A percentile compares a stretch with the other conserved stretches of the same genome.
Evolutionary conservation across 1,140 invertebrate genomes (phyloP).

Genomic region (Sitophilus oryzae): DNA sequence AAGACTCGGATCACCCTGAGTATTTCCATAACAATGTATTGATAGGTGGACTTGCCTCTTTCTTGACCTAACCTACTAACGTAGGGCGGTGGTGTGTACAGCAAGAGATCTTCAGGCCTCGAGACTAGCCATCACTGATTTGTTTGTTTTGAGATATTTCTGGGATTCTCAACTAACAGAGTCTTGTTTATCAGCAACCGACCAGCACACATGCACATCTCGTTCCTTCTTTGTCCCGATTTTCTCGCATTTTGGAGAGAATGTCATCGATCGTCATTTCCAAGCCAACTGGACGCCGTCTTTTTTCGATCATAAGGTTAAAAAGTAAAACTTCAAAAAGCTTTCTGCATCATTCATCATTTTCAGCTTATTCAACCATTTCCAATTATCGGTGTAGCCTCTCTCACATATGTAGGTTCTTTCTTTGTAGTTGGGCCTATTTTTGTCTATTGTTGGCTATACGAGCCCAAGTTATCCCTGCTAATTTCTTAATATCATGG

Average conservation of each 20-base stretch:
- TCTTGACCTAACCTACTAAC: slow-evolving; percentile 44
- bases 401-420: too few species aligned
- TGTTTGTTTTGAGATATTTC: slow-evolving; percentile 46
- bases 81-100: slow-evolving; percentile 44
- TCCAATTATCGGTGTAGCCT: too few species aligned
- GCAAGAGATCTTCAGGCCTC: slow-evolving; percentile 39
- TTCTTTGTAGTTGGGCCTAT: too few species aligned
- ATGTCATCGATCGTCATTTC: too few species aligned
- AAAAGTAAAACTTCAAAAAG: too few species aligned
- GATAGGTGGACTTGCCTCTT: slow-evolving; percentile 43
- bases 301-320: too few species aligned
- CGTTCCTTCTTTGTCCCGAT: slow-evolving; percentile 29
- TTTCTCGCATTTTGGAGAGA: slow-evolving; percentile 23
- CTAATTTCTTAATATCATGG: too few species aligned
- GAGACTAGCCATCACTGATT: slow-evolving; percentile 44
- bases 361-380: too few species aligned
- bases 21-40: slow-evolving; percentile 60
- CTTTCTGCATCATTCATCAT: too few species aligned
- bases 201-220: slow-evolving; percentile 18
- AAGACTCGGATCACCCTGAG: slow-evolving; percentile 94
- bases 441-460: too few species aligned
- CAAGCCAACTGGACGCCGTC: too few species aligned
- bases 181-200: slow-evolving; percentile 15
- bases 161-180: slow-evolving; percentile 36
- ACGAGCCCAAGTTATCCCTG: too few species aligned